Evolutionary conservation across 2,797 vertebrate species (phyloP), one percentile per base, ranked within the genome.

Genomic region (Chiroxiphia lanceolata): DNA sequence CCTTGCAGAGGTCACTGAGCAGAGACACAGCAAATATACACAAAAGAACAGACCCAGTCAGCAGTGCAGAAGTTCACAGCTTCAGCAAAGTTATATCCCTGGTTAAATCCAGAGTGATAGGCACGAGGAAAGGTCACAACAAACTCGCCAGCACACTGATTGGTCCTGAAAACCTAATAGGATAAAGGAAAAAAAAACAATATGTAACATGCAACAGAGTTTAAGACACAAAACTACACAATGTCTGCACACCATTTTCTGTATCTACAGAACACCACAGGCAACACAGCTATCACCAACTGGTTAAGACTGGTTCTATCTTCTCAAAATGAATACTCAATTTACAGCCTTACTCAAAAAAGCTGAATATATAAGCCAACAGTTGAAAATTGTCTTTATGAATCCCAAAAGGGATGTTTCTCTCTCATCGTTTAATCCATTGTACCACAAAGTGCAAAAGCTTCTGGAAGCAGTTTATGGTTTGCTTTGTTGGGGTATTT

Each of bases 11-110:
- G 22, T 84, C 54, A 88, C 80, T 81, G 88, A 92, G 64, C 36
- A 94, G 87, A 94, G 86, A 89, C 61, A 97, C 2, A 94, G 86
- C 50, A 95, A 93, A 85, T 22, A 65, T 68, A 81, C 80, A 95
- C 84, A 96, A 93, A 95, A 94, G 71, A 94, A 93, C 98, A 95
- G 94, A 99, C 99, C 99, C 99, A 99, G 98, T 99, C 99, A 90
- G 99, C 99, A 33, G 99, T 99, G 97, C 99, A 99, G 98, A 99
- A 99, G 97, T 99, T 99, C 71, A 99, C 99, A 25, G 99, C 99
- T 97, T 99, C 99, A 45, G 99, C 99, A 61, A 99, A 99, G 98
- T 99, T 99, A 98, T 99, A 99, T 57, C 99, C 99, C 98, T 99
- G 99, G 97, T 99, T 99, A 98, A 99, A 99, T 96, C 99, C 99